Conservation (phyloP, 2,797 vertebrate species). For the Chloroceryle amazona region DNA sequence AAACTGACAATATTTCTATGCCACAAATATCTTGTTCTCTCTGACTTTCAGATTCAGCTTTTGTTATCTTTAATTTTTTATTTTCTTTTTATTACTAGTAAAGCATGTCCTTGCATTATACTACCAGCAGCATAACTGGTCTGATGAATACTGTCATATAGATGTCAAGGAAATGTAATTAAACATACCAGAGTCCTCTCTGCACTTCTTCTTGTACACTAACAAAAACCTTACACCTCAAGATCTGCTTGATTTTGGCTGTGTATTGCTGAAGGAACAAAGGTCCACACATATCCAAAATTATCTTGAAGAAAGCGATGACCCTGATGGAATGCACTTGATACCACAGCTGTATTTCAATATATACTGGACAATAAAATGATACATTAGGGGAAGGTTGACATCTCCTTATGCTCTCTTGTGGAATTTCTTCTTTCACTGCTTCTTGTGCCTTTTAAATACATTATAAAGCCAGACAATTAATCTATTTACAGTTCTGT, state of each 20-base stretch:
- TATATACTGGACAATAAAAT: conserved; percentile 16
- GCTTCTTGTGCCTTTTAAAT: not conserved
- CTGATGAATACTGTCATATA: not conserved
- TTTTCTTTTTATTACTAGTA: not conserved
- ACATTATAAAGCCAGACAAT: not conserved
- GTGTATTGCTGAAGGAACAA: conserved; percentile 18
- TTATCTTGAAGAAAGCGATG: conserved; percentile 35
- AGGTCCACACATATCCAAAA: conserved; percentile 36
- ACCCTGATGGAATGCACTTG: conserved; percentile 46
- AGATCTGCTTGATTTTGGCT: not conserved
- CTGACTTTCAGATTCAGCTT: not conserved
- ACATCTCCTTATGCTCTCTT: not conserved
- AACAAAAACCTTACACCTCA: not conserved
- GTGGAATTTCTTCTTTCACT: not conserved
- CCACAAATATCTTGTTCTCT: not conserved
- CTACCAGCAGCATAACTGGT: not conserved
- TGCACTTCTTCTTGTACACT: not conserved
- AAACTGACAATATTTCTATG: not conserved
- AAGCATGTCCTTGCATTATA: not conserved
- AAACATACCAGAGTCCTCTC: not conserved
- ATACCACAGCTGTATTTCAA: conserved; percentile 17
- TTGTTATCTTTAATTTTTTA: not conserved
- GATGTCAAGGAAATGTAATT: not conserved
- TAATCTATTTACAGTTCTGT: not conserved
- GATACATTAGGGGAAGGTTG: not conserved